Conservation (phyloP, 1,140 invertebrate genomes). For the Apis dorsata region DNA sequence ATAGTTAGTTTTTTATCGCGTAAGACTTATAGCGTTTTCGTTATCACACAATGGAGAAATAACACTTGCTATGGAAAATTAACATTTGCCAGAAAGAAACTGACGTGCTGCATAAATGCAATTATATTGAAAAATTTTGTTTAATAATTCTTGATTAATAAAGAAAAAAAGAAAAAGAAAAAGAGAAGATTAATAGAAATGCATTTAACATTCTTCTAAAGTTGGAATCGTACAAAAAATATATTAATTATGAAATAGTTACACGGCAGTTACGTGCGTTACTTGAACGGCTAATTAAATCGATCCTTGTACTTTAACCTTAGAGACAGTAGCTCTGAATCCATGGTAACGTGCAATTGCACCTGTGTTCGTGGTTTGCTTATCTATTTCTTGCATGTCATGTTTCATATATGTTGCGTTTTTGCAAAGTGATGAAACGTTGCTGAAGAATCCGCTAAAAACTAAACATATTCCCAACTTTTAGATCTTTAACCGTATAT, state of each 20-base stretch:
- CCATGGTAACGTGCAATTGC: slow-evolving; percentile 4
- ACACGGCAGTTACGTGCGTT: slow-evolving; percentile 1
- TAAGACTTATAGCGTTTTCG: background rate
- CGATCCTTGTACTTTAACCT: slow-evolving; percentile 76
- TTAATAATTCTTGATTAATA: background rate
- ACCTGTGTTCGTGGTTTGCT: background rate
- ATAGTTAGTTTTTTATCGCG: background rate
- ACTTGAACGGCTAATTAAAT: slow-evolving; percentile 67
- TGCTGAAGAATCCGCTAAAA: background rate
- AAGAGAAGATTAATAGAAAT: no score
- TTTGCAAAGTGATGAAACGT: background rate
- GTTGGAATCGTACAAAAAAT: background rate
- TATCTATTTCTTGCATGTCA: background rate
- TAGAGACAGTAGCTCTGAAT: slow-evolving; percentile 57
- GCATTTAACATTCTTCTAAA: background rate
- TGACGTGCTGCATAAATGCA: background rate
- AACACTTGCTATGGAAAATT: background rate
- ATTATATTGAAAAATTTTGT: background rate
- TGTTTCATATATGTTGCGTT: background rate
- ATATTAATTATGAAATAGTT: background rate
- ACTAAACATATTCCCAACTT: background rate
- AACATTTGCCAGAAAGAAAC: background rate
- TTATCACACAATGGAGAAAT: background rate
- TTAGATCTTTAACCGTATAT: no score
- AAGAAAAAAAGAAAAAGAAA: background rate